These are phyloP conservation scores for Pristis pectinata DNA, from an alignment of 2,797 vertebrate genomes.

Conservation along the genomic window DNA sequence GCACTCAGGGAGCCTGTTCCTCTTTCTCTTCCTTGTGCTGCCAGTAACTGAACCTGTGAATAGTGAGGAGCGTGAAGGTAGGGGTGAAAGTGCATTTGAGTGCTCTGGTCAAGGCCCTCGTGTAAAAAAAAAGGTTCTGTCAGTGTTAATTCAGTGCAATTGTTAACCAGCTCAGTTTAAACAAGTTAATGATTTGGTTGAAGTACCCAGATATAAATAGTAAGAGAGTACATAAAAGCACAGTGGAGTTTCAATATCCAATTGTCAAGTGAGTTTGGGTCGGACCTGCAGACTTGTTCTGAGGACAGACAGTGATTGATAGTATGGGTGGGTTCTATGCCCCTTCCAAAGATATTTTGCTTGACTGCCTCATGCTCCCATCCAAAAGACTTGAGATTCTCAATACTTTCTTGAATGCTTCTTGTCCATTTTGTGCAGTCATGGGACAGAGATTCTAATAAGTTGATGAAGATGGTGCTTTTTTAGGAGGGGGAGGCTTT, in stretches of 20 bases:
- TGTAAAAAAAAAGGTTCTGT: not conserved
- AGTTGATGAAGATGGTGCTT: too few species aligned
- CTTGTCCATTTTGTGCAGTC: too few species aligned
- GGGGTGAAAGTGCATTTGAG: not conserved
- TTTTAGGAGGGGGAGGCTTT: too few species aligned
- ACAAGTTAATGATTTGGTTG: not conserved
- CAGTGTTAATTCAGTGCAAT: not conserved
- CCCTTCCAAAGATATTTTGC: too few species aligned
- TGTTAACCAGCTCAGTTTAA: not conserved
- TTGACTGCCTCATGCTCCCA: too few species aligned
- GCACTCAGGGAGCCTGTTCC: not conserved
- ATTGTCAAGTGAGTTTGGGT: too few species aligned
- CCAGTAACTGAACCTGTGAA: not conserved
- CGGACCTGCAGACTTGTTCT: too few species aligned
- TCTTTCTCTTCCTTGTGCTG: not conserved
- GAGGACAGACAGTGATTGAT: too few species aligned
- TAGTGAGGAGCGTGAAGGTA: not conserved
- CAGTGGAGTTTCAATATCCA: not conserved
- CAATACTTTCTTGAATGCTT: too few species aligned
- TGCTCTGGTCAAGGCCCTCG: not conserved
- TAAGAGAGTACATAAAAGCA: not conserved
- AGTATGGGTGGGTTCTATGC: too few species aligned
- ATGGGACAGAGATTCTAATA: too few species aligned
- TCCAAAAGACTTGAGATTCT: too few species aligned
- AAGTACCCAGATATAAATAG: not conserved